Conservation (phyloP, 2,113 vertebrate species). For the Dascyllus trimaculatus region DNA sequence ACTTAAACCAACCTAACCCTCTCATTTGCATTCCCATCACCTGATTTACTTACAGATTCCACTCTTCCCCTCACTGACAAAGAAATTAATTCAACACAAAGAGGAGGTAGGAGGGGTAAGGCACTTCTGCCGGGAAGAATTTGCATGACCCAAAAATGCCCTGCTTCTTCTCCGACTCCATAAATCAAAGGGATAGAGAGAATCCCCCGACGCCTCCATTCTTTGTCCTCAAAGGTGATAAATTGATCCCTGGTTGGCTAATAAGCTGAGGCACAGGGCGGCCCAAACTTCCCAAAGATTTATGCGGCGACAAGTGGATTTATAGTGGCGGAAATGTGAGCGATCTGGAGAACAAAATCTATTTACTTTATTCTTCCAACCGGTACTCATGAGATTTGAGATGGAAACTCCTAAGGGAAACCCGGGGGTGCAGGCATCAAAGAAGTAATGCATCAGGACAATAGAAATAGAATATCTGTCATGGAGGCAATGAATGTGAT, state of each 20-base stretch:
- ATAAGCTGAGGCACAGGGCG: slow-evolving; percentile 74
- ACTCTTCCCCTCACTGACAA: slow-evolving; percentile 12
- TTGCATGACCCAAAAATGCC: slow-evolving; percentile 85
- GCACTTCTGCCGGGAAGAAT: slow-evolving; percentile 56
- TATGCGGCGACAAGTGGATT: slow-evolving; percentile 72
- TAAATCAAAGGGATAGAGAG: slow-evolving; percentile 75
- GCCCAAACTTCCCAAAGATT: slow-evolving; percentile 72
- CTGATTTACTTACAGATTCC: slow-evolving; percentile 28
- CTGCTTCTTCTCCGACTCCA: slow-evolving; percentile 66
- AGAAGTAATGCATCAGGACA: slow-evolving; percentile 58
- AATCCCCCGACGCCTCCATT: slow-evolving; percentile 63
- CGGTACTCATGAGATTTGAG: slow-evolving; percentile 53
- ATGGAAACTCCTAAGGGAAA: slow-evolving; percentile 46
- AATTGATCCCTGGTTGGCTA: slow-evolving; percentile 78
- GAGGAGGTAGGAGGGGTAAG: slow-evolving; percentile 36
- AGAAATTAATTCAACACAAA: slow-evolving; percentile 53
- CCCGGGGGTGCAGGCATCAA: slow-evolving; percentile 7
- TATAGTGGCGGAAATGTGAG: slow-evolving; percentile 65
- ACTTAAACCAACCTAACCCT: slow-evolving; percentile 27
- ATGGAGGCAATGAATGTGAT: slow-evolving; percentile 42
- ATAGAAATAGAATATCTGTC: slow-evolving; percentile 65
- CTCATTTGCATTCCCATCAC: slow-evolving; percentile 22
- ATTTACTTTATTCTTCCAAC: slow-evolving; percentile 60
- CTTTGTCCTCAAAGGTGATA: slow-evolving; percentile 79
- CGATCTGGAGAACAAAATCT: slow-evolving; percentile 70